Evolutionary conservation across 1,140 invertebrate genomes (phyloP).

Genomic region (Temnothorax curvispinosus): DNA sequence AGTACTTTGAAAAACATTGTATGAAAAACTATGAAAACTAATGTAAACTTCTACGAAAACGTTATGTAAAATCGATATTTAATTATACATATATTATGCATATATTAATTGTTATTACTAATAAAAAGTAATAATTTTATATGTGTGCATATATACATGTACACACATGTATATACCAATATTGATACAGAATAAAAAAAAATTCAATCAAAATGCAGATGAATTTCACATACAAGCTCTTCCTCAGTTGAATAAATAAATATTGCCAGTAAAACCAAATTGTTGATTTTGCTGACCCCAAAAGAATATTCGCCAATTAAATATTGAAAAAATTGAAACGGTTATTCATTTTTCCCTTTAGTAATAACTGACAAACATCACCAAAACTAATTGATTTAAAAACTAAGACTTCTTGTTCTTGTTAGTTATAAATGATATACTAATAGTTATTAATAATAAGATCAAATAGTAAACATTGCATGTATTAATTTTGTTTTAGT

Average conservation of each 20-base stretch:
- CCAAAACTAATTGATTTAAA: not conserved
- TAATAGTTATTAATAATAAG: constrained; percentile 16
- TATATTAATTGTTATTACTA: not conserved
- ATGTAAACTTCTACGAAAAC: not conserved
- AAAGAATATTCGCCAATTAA: constrained; percentile 20
- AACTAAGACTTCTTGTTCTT: not conserved
- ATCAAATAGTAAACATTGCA: not conserved
- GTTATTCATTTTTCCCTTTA: not conserved
- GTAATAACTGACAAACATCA: not conserved
- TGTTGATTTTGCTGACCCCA: constrained; percentile 34
- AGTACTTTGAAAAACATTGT: not conserved
- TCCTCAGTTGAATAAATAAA: constrained; percentile 41
- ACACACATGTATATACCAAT: not conserved
- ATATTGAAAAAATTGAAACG: constrained; percentile 33
- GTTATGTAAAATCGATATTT: not conserved
- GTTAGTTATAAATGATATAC: not conserved
- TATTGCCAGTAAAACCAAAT: constrained; percentile 39
- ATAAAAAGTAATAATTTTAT: not conserved
- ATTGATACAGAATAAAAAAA: constrained; percentile 41
- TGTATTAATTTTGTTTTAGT: not conserved
- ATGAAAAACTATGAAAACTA: not conserved
- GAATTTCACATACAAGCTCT: not conserved
- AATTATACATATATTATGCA: not conserved
- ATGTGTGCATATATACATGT: not conserved
- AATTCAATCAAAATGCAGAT: constrained; percentile 31